These are phyloP conservation scores for Neuroscelio doddi DNA, from an alignment of 2,888 invertebrate genomes.

Conservation along the genomic window DNA sequence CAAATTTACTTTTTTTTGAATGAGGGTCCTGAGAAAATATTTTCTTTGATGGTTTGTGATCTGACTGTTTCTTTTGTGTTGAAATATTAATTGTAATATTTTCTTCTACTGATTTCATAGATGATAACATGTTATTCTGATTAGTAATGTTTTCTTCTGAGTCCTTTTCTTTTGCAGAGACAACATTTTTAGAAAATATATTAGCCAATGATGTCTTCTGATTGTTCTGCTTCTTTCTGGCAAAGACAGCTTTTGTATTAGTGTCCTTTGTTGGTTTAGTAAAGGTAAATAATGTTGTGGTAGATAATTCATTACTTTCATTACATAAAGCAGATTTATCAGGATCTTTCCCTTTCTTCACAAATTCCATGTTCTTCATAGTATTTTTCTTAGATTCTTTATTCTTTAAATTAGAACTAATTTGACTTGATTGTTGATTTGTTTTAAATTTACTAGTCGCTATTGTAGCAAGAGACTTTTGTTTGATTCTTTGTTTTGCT, in stretches of 20 bases:
- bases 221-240: constrained; percentile 47
- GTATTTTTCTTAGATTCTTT: background rate
- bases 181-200: constrained; percentile 52
- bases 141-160: too few relatives aligned
- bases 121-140: too few relatives aligned
- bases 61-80: too few relatives aligned
- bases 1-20: constrained; percentile 15
- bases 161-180: constrained; percentile 19
- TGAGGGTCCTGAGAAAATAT: constrained; percentile 4
- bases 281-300: too few relatives aligned
- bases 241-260: constrained; percentile 53
- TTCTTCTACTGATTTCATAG: constrained; percentile 10
- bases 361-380: background rate
- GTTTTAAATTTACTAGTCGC: constrained; percentile 55
- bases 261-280: constrained; percentile 31
- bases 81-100: constrained; percentile 4
- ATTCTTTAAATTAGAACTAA: background rate
- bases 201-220: constrained; percentile 58
- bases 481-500: constrained; percentile 60
- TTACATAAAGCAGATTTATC: constrained; percentile 50
- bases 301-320: background rate
- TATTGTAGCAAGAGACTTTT: constrained; percentile 62
- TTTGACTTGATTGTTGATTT: background rate
- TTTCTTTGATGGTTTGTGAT: constrained; percentile 1
- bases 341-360: constrained; percentile 11